Base-by-base conservation (phyloP, 2,888 invertebrate species). In the Scaptomyza tumidula region DNA sequence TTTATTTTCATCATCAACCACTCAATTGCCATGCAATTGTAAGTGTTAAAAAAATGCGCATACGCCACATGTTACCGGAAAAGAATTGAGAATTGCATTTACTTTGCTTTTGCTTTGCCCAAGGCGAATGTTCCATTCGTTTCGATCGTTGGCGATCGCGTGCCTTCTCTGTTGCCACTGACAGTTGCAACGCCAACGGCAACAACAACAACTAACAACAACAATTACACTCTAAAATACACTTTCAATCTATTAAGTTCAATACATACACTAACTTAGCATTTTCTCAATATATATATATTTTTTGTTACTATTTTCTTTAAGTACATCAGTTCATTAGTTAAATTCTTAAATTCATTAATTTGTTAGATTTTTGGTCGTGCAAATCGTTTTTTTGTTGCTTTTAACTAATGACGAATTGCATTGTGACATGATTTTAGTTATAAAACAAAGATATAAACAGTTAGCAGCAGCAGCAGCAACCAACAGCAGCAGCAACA, bases 21-120 rank as follows among this genome's bases (percentile, higher is more conserved):
- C 76, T 58, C 48, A 46, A 27, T 59, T 54, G 69, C 69, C 78
- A 75, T 70, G 74, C 75, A 78, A 74, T 75, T 67, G 60, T 61
- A 52, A 13, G 75, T 65, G 74, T 62, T 62, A 41, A 44, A 56
- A 59, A 53, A 75, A 35, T 62, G 64, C 64, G 69, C 78, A 86
- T 83, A 83, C 80, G 81, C 75, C 69, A 75, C 57, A 14, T 70
- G 68, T 44, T 65, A 63, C 79, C 66, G 60, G 49, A 75, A 68
- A 71, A 50, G 33, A 33, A 33, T 35, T 31, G 49, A 64, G 69
- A 63, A 75, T 59, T 78, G 71, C 81, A 80, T 24, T 24, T 24
- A 24, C 24, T 24, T 24, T 1, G 19, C 19, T 50, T 24, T 24
- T 1, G 19, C 19, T 50, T 59, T 57, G 52, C 58, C 53, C 24